Evolutionary conservation across 2,888 invertebrate species (phyloP).

Genomic region (Cybosia mesomella): DNA sequence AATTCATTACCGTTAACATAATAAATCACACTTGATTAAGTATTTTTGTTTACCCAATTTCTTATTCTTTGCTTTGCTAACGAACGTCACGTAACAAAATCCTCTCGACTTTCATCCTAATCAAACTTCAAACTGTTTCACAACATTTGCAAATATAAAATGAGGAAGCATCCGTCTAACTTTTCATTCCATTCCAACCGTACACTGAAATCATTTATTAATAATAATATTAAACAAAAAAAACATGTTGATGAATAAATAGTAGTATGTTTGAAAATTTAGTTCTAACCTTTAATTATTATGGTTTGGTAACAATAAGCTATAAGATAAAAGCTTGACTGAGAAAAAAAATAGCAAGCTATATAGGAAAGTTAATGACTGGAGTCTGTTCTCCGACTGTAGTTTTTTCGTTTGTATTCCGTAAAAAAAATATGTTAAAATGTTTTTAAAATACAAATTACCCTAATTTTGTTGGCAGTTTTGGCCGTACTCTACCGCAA

Average conservation of each 20-base stretch:
- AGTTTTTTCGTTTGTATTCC: neutral
- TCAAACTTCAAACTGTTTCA: slow-evolving; percentile 6
- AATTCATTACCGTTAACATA: slow-evolving; percentile 11
- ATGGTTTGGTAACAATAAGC: too few species aligned
- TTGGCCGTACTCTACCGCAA: neutral
- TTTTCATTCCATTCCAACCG: neutral
- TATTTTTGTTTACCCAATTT: neutral
- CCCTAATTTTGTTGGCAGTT: neutral
- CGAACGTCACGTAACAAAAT: slow-evolving; percentile 9
- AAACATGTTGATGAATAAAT: too few species aligned
- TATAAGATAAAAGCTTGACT: too few species aligned
- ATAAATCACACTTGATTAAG: slow-evolving; percentile 26
- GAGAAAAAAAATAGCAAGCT: too few species aligned
- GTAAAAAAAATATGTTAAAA: slow-evolving; percentile 7
- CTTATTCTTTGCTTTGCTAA: slow-evolving; percentile 8
- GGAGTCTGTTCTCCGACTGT: neutral
- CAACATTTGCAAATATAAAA: neutral
- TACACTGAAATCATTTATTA: neutral
- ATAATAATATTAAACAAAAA: neutral
- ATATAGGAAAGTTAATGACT: too few species aligned
- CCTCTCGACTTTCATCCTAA: slow-evolving; percentile 6
- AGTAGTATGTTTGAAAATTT: too few species aligned
- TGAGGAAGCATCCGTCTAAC: neutral
- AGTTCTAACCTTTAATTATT: too few species aligned
- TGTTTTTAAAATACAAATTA: neutral